Evolutionary conservation across 2,888 invertebrate genomes (phyloP), one percentile per base, ranked within the genome.

Genomic region (Amblyjoppa fuscipennis): DNA sequence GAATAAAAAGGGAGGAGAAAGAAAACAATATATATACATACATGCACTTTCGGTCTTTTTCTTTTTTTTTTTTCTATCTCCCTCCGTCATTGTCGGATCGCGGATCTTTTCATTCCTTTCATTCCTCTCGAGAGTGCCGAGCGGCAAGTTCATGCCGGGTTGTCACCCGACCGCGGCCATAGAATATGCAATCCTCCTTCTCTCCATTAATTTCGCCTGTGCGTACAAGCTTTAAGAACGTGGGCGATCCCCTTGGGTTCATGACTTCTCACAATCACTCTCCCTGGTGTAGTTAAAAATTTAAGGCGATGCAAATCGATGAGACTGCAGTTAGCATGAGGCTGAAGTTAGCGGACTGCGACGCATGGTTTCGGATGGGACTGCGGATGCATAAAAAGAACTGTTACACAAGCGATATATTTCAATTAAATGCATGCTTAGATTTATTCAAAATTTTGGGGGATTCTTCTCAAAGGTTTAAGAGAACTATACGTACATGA

Each of bases 11-110:
- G 25, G n/a, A 25, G 66, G 41, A 11, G 20, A 61, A 70, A 16
- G 45, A 61, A 56, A 28, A 41, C 9, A 41, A 45, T n/a, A 78
- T n/a, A 70, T 56, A 49, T 28, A 59, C 20, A 25, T 34, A 28
- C 34, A 61, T 25, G 71, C 53, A 56, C 69, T 59, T 69, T 34
- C 45, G 49, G 28, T 49, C 25, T 75, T 75, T 64, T 20, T 69
- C 75, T 38, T 49, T 25, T 75, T 75, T 64, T 64, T 69, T 80
- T 80, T 66, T 76, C 61, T 74, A 11, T 73, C 68, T 59, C 61
- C 74, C 49, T 64, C 2, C 11, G 64, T 45, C 49, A 61, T 71
- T 53, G 66, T 68, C 20, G 28, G 66, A 20, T 41, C 61, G 31
- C 34, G 34, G 31, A 68, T 68, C 66, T 68, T 68, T 68, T 68